Evolutionary conservation across 2,113 vertebrate species (phyloP).

Genomic region (Stercorarius parasiticus): DNA sequence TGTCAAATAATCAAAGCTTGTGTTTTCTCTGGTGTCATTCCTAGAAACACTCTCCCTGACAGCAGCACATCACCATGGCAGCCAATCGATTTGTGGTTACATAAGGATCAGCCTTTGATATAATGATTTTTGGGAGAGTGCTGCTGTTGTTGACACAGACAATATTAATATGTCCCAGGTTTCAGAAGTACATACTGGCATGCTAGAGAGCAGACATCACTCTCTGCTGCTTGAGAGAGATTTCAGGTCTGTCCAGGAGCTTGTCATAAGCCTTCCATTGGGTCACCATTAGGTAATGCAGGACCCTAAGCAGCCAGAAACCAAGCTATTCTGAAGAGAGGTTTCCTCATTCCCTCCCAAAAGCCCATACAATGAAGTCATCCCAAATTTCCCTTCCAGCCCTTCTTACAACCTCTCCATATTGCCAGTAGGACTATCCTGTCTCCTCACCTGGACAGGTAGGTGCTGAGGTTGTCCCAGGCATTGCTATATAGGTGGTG

Average conservation of each 20-base stretch:
- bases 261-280: neutral
- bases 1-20: constrained; percentile 15
- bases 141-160: neutral
- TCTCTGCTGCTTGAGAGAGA: neutral
- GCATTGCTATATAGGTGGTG: neutral
- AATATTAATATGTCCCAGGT: neutral
- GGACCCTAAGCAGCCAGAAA: fast-evolving
- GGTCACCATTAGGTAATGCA: neutral
- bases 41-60: neutral
- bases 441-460: neutral
- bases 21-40: constrained; percentile 24
- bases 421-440: neutral
- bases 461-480: neutral
- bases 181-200: neutral
- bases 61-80: constrained; percentile 23
- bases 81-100: neutral
- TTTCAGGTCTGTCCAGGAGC: neutral
- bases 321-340: neutral
- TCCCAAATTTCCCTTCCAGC: neutral
- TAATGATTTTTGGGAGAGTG: neutral
- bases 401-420: neutral
- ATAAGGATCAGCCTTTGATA: constrained; percentile 15
- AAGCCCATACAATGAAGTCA: neutral
- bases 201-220: neutral
- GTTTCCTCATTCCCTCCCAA: neutral